Evolutionary conservation across 2,797 vertebrate genomes (phyloP).

Genomic region (Sebastes ruberrimus): DNA sequence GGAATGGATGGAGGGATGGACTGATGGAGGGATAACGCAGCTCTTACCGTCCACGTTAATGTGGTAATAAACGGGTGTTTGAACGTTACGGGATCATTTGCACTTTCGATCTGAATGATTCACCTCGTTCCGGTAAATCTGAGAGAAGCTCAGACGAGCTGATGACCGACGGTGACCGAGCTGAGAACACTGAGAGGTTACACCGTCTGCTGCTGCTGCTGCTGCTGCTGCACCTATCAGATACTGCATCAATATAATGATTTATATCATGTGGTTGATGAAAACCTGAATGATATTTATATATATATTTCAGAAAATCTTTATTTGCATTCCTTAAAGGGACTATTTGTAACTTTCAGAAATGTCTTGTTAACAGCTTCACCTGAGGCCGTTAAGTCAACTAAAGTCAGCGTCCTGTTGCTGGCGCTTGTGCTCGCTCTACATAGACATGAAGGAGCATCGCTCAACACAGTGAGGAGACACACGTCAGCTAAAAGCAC

Average conservation of each 20-base stretch:
- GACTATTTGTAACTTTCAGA: no score
- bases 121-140: constrained; percentile 66
- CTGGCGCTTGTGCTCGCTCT: no score
- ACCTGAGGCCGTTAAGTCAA: no score
- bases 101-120: constrained; percentile 64
- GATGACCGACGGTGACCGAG: neutral
- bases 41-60: constrained; percentile 1
- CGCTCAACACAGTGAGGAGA: no score
- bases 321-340: neutral
- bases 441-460: no score
- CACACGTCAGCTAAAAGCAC: no score
- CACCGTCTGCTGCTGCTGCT: neutral
- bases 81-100: constrained; percentile 28
- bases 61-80: neutral
- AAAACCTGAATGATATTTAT: neutral
- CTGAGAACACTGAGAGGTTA: neutral
- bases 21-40: neutral
- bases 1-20: no score
- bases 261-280: neutral
- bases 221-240: no score
- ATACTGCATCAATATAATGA: neutral
- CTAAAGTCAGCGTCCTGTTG: no score
- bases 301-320: neutral
- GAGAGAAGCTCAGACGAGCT: neutral
- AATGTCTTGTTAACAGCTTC: no score